Base-by-base conservation (phyloP, 2,888 invertebrate genomes). In the Caenorhabditis uteleia region DNA sequence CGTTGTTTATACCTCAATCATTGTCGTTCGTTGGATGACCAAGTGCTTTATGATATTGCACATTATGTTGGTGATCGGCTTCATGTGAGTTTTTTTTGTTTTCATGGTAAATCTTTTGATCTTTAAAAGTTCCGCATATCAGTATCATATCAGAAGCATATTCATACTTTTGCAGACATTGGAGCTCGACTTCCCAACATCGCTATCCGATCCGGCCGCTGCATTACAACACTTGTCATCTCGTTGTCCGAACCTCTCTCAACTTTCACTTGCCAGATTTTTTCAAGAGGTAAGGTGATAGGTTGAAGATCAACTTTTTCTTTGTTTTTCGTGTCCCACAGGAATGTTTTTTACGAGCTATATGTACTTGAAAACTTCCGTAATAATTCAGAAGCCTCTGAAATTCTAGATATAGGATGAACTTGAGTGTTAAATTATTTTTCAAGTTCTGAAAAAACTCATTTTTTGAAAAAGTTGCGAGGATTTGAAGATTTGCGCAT, bases 1-100 rank as follows among this genome's bases (percentile, higher is more conserved):
- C 48, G 66, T 14, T 70, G 68, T 31, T 56, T 82, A n/a, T 81
- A 71, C 45, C 54, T 82, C 47, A 82, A 82, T 61, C 67, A 74
- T 47, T 82, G 82, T 61, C 56, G 60, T 14, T 68, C 73, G 3
- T 60, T 82, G 20, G 81, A 81, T 38, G 82, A 82, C 55, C 76
- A 77, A 36, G 78, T 77, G 1, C 65, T 82, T 34, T 81, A 79
- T 43, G 79, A 79, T 56, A 79, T 82, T 36, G 81, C 80, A 10
- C 70, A 75, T 53, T 75, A 62, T 44, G 61, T 82, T 26, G 82
- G 79, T 16, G 75, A 79, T 5, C 58, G 73, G 12, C 58, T 75
- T n/a, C 54, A 61, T 47, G 75, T 75, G 12, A 46, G 59, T 53
- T 14, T 43, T 38, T 14, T 14, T 12, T 12, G n/a, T 14, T 34